Base-by-base conservation (phyloP, 2,888 invertebrate species). In the Eumerus sabulonum region DNA sequence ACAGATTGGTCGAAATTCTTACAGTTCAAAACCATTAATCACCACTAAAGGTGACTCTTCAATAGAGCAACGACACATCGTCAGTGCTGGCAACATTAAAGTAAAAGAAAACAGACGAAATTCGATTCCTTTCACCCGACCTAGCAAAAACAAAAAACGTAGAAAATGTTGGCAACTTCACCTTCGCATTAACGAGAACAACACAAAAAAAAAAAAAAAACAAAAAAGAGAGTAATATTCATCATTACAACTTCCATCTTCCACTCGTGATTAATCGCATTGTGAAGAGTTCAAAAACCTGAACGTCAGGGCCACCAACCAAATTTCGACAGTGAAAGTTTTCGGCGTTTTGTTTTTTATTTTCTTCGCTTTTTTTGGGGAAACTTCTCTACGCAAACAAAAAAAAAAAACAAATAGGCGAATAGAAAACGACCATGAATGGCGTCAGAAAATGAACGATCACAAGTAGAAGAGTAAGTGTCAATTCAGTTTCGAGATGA, bases 291-390 rank as follows among this genome's bases (percentile, higher is more conserved):
- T 81, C 79, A 70, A 70, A 51, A 51, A 64, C 64, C 76, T 51
- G n/a, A 1, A 42, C 13, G 51, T 36, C 51, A 51, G 36, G 3
- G 45, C 27, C 38, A 60, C 27, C 38, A 18, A 48, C 19, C 36
- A 42, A 47, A 66, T 59, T 54, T 57, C 48, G 64, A 12, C 54
- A 81, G 79, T 76, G 76, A 81, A 81, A 76, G 79, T 81, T 70
- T 64, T 56, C 35, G 13, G 12, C 19, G n/a, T 35, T 40, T 27
- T 60, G 45, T 27, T 74, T 67, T 68, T 54, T 27, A 2, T 27
- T 27, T 27, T 27, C 27, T 27, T 7, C 7, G 27, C 27, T 7
- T 27, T 27, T 27, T 27, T 27, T 7, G 27, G 70, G 47, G 42
- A 71, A 77, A 68, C 73, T 77, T 77, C 67, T 68, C 67, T 57